phyloP scores from a whole-genome alignment of 2,797 vertebrate genomes.

The Rhinatrema bivittatum region DNA sequence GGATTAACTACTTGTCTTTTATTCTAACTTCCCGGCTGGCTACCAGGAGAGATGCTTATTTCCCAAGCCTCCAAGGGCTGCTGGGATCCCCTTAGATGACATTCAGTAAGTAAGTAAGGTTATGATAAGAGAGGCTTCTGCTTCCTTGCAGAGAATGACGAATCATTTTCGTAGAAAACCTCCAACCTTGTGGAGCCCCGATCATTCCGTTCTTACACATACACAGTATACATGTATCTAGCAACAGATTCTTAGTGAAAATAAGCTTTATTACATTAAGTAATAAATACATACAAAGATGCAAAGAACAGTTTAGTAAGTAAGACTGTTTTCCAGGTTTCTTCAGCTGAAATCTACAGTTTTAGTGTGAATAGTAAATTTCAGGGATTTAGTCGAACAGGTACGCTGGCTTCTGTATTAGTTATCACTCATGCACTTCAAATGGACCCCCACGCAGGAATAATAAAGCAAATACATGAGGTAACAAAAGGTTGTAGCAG shows the following conservation, averaged over 20 bases:
- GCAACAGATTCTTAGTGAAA: conserved; percentile 78
- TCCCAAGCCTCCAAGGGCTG: too few species aligned
- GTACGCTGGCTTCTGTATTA: conserved; percentile 60
- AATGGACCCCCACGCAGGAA: conserved; percentile 59
- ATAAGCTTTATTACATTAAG: conserved; percentile 85
- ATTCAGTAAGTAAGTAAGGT: too few species aligned
- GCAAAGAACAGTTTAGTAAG: conserved; percentile 62
- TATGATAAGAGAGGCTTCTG: too few species aligned
- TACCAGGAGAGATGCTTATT: too few species aligned
- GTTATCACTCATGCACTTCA: conserved; percentile 77
- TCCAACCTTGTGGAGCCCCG: too few species aligned
- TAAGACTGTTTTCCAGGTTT: conserved; percentile 51
- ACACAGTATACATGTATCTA: too few species aligned
- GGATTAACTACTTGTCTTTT: too few species aligned
- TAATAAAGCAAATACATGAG: conserved; percentile 76
- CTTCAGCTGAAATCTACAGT: conserved; percentile 48
- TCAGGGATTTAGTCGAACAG: conserved; percentile 40
- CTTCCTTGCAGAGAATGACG: too few species aligned
- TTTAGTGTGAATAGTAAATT: conserved; percentile 53
- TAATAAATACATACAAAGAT: conserved; percentile 82
- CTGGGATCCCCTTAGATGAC: too few species aligned
- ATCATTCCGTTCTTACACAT: too few species aligned
- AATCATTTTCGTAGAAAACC: too few species aligned
- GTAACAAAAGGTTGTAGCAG: conserved; percentile 38
- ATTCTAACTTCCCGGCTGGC: too few species aligned